A percentile compares a stretch with the other conserved stretches of the same genome.
phyloP scores from a whole-genome alignment of 2,797 vertebrate species.

The Sebastes matsubarae region DNA sequence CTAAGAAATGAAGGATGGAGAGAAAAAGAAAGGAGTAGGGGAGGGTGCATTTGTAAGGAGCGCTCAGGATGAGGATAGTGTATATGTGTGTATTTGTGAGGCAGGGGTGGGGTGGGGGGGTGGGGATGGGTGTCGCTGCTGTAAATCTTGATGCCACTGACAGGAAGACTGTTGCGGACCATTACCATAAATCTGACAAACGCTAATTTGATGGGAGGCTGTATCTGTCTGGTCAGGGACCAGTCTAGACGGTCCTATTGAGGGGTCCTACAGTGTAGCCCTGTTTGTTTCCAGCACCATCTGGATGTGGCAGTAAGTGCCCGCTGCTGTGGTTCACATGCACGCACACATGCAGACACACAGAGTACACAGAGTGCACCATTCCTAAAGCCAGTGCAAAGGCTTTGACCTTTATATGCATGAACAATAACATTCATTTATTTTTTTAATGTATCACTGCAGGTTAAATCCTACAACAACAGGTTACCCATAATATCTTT shows the following conservation, averaged over 20 bases:
- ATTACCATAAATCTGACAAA: slow-evolving; percentile 99
- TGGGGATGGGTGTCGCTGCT: slow-evolving; percentile 71
- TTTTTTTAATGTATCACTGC: slow-evolving; percentile 1
- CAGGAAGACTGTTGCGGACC: slow-evolving; percentile 98
- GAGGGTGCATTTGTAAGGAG: slow-evolving; percentile 39
- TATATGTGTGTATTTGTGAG: slow-evolving; percentile 67
- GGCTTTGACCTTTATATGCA: slow-evolving; percentile 51
- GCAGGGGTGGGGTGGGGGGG: slow-evolving; percentile 26
- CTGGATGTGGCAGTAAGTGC: slow-evolving; percentile 96
- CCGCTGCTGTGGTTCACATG: slow-evolving; percentile 72
- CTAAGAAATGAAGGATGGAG: slow-evolving; percentile 42
- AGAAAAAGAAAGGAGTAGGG: slow-evolving; percentile 19
- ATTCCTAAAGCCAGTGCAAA: slow-evolving; percentile 85
- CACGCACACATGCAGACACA: slow-evolving; percentile 38
- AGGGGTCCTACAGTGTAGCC: slow-evolving; percentile 93
- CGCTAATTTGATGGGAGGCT: slow-evolving; percentile 99
- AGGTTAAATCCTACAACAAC: neutral
- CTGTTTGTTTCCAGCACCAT: slow-evolving; percentile 97
- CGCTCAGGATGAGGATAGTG: slow-evolving; percentile 52
- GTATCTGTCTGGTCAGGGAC: slow-evolving; percentile 99
- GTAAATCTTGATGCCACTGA: slow-evolving; percentile 99
- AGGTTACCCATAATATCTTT: neutral
- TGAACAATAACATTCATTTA: slow-evolving; percentile 7
- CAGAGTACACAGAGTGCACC: slow-evolving; percentile 84
- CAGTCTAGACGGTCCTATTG: slow-evolving; percentile 99